These are phyloP conservation scores for Pardalotus punctatus DNA, from an alignment of 2,113 vertebrate species.

Conservation along the genomic window DNA sequence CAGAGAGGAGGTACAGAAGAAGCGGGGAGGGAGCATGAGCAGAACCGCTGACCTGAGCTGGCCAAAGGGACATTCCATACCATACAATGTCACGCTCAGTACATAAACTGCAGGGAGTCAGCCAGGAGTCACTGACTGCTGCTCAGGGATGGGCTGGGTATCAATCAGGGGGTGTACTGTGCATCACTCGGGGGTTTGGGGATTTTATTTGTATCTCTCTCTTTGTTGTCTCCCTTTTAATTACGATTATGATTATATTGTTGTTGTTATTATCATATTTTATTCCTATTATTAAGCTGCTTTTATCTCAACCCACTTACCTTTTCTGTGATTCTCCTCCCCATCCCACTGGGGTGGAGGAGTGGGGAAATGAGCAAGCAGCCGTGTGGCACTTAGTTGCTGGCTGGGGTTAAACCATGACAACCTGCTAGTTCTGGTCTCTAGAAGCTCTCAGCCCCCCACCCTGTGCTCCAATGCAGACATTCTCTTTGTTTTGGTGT, in stretches of 20 bases:
- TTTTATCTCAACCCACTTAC: background rate
- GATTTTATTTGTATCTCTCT: background rate
- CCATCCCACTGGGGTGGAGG: no score
- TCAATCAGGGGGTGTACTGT: background rate
- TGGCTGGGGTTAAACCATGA: background rate
- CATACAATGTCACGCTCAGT: background rate
- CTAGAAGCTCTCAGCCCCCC: background rate
- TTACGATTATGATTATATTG: background rate
- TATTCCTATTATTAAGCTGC: background rate
- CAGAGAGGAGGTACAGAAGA: background rate
- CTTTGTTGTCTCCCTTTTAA: background rate
- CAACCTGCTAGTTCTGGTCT: background rate
- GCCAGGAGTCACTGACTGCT: accelerated
- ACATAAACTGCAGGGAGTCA: background rate
- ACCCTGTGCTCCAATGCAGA: background rate
- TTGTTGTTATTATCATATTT: background rate
- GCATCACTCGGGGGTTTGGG: no score
- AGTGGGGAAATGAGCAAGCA: background rate
- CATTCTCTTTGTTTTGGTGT: background rate
- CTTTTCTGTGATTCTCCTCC: background rate
- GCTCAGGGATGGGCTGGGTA: background rate
- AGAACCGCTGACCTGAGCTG: background rate
- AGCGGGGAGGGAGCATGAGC: background rate
- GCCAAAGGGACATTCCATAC: background rate
- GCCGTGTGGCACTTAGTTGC: background rate